Percentiles rank a stretch among this genome's conserved stretches.
phyloP scores from a whole-genome alignment of 2,797 vertebrate species.

The Australoheros facetus region DNA sequence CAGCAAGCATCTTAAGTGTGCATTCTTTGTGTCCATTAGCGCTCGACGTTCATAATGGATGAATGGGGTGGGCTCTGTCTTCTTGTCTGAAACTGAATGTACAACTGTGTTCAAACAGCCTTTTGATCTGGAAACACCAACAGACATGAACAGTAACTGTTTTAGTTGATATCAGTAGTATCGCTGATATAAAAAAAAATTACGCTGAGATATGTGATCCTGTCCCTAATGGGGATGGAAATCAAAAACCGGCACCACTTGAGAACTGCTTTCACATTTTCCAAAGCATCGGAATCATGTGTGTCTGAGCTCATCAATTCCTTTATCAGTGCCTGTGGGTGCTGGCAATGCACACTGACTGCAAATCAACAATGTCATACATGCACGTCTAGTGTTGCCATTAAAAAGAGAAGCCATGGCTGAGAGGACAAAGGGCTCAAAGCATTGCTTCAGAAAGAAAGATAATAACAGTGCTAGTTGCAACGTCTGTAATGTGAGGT shows the following conservation, averaged over 20 bases:
- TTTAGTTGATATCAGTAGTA: background rate
- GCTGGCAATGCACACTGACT: background rate
- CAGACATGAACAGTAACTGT: background rate
- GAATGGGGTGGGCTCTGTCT: slow-evolving; percentile 42
- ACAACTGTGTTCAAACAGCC: slow-evolving; percentile 29
- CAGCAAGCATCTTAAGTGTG: slow-evolving; percentile 57
- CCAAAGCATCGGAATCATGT: background rate
- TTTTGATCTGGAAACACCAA: background rate
- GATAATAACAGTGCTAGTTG: background rate
- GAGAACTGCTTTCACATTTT: background rate
- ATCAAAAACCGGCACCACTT: background rate
- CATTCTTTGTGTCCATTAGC: slow-evolving; percentile 70
- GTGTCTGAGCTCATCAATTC: background rate
- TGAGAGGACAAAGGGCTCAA: background rate
- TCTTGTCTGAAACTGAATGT: slow-evolving; percentile 39
- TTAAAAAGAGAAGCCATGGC: background rate
- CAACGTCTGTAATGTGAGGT: background rate
- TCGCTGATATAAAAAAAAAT: background rate
- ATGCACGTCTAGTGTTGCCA: background rate
- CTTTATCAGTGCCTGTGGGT: background rate
- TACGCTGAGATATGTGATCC: background rate
- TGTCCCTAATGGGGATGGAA: background rate
- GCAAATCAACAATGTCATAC: background rate
- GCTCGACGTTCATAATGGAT: slow-evolving; percentile 60
- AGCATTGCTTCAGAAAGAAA: background rate